phyloP scores from a whole-genome alignment of 2,797 vertebrate genomes.

The Linurgus olivaceus region DNA sequence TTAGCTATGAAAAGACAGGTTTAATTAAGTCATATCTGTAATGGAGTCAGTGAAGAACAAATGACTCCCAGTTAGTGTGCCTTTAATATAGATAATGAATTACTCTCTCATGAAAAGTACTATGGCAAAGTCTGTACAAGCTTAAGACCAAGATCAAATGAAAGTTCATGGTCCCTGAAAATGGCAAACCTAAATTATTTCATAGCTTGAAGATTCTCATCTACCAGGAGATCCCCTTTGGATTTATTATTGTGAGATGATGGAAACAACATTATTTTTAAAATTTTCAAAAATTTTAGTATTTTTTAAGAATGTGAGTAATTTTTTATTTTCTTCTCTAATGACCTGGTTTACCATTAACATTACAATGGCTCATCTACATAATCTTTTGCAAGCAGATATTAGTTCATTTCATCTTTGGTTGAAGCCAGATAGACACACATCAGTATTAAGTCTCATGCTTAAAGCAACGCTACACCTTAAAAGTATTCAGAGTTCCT shows the following conservation, averaged over 20 bases:
- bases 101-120: neutral
- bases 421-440: neutral
- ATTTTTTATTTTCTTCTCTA: neutral
- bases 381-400: neutral
- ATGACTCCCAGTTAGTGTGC: neutral
- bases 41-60: neutral
- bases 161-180: neutral
- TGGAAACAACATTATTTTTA: neutral
- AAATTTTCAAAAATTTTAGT: neutral
- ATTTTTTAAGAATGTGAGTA: neutral
- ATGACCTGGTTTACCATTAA: neutral
- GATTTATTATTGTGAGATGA: neutral
- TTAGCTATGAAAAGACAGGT: neutral
- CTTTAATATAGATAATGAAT: neutral
- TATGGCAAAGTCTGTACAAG: neutral
- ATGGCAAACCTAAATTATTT: neutral
- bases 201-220: neutral
- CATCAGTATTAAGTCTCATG: neutral
- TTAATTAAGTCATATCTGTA: neutral
- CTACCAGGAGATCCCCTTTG: neutral
- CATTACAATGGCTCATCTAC: neutral
- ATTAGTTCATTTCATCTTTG: neutral
- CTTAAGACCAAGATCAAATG: neutral
- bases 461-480: neutral
- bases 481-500: neutral